Percentiles rank a stretch among this genome's conserved stretches.
These are phyloP conservation scores for Nomada ferruginata DNA, from an alignment of 2,888 invertebrate species.

Conservation along the genomic window DNA sequence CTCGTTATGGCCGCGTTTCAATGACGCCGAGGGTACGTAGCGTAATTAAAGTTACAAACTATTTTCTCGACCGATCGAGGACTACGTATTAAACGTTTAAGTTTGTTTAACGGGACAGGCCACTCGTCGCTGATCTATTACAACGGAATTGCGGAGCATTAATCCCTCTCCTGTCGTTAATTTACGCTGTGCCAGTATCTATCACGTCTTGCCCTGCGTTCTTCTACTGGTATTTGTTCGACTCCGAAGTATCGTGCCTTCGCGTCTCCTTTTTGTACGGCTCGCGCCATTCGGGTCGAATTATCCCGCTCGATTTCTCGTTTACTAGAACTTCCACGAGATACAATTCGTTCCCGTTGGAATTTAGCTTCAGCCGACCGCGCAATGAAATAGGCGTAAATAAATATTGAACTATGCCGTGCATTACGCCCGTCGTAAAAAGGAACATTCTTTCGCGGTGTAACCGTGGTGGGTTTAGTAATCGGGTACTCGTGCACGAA, in stretches of 20 bases:
- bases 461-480: not conserved
- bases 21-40: not conserved
- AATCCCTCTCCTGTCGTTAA: constrained; percentile 44
- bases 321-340: constrained; percentile 4
- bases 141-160: constrained; percentile 44
- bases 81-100: constrained; percentile 16
- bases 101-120: constrained; percentile 11
- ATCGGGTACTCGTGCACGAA: not conserved
- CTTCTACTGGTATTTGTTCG: not conserved
- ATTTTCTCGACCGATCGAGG: constrained; percentile 16
- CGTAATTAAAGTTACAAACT: constrained; percentile 17
- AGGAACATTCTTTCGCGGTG: not conserved
- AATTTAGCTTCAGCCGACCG: not conserved
- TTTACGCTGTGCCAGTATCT: constrained; percentile 11
- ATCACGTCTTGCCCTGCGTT: not conserved
- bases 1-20: constrained; percentile 3
- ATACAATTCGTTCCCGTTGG: not conserved
- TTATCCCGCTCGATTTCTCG: not conserved
- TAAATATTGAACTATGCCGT: constrained; percentile 22
- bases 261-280: not conserved
- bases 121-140: constrained; percentile 28
- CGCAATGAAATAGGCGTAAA: not conserved
- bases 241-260: too few relatives aligned
- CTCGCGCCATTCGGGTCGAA: not conserved
- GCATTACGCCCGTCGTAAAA: not conserved